phyloP scores from a whole-genome alignment of 2,113 vertebrate species.

The Oreochromis aureus region DNA sequence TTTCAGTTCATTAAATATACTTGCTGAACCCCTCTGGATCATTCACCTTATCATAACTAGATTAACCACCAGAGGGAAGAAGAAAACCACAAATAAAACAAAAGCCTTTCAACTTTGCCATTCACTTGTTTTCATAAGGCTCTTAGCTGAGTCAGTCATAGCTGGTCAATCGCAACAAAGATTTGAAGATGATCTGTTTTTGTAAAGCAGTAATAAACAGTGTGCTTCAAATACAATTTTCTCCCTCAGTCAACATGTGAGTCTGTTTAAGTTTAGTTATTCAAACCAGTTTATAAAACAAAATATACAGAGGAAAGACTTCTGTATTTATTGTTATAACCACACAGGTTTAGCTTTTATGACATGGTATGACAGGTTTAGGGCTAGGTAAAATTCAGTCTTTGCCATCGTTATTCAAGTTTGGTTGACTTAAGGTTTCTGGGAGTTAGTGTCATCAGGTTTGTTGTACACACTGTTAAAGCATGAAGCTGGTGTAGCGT shows the following conservation, averaged over 20 bases:
- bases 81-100: background rate
- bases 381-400: background rate
- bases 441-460: background rate
- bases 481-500: background rate
- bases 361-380: too few relatives aligned
- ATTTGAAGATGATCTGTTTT: background rate
- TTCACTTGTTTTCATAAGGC: fast-evolving
- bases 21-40: background rate
- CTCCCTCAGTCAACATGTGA: background rate
- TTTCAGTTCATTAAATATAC: background rate
- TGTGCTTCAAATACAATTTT: background rate
- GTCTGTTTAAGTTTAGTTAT: background rate
- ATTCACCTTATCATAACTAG: background rate
- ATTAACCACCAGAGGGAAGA: background rate
- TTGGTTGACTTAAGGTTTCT: background rate
- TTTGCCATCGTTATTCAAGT: fast-evolving
- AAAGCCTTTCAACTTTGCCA: background rate
- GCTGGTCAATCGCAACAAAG: fast-evolving
- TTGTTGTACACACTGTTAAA: background rate
- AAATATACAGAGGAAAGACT: background rate
- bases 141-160: background rate
- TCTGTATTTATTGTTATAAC: background rate
- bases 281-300: background rate
- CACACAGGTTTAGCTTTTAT: background rate
- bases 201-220: background rate